Conservation (phyloP, 2,888 invertebrate species). For the Parthenolecanium corni region DNA sequence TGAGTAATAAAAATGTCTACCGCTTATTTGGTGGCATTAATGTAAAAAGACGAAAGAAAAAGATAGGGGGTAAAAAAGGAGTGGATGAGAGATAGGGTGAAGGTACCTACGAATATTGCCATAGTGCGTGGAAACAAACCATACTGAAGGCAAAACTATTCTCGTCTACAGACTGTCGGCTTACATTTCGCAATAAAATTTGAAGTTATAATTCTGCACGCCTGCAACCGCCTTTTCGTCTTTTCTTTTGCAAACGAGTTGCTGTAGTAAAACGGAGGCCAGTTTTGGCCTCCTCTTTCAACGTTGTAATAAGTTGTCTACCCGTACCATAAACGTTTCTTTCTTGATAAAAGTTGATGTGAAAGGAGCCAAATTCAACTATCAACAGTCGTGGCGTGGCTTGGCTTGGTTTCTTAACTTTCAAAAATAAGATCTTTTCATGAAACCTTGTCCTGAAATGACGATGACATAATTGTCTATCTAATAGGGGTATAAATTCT, state of each 20-base stretch:
- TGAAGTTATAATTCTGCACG: not conserved
- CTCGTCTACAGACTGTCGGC: not conserved
- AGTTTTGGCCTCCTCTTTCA: not conserved
- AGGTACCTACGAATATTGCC: not conserved
- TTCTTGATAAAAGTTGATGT: not conserved
- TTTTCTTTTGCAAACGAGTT: not conserved
- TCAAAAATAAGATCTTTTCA: not conserved
- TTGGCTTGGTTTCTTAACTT: too few species aligned
- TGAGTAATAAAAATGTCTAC: not conserved
- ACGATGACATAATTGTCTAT: not conserved
- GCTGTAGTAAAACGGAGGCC: not conserved
- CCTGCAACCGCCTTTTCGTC: not conserved
- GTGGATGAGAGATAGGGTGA: too few species aligned
- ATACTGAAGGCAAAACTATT: too few species aligned
- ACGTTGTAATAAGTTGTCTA: not conserved
- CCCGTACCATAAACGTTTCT: not conserved
- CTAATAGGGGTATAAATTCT: not conserved
- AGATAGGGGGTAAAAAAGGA: too few species aligned
- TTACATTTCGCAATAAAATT: not conserved
- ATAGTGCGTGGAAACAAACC: not conserved
- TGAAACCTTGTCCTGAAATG: not conserved
- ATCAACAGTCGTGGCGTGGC: not conserved
- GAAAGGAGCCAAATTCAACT: not conserved
- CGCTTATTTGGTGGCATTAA: not conserved
- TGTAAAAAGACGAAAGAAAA: too few species aligned